Evolutionary conservation across 2,797 vertebrate species (phyloP).

Genomic region (Coilia nasus): DNA sequence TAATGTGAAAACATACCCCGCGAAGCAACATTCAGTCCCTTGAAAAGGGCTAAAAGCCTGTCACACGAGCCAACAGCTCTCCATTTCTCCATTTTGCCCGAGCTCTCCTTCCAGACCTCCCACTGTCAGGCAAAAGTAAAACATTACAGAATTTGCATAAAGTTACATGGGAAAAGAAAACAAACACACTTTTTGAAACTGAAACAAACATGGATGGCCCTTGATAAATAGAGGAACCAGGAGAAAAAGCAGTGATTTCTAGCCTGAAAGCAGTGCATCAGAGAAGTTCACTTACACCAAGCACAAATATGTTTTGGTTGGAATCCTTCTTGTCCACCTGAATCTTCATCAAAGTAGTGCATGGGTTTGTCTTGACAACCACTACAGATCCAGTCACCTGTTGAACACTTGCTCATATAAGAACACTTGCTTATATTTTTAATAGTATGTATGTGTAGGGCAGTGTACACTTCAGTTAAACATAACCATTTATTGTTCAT

Average conservation of each 20-base stretch:
- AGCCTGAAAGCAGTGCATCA: not conserved
- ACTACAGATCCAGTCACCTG: not conserved
- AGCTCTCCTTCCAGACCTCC: slow-evolving; percentile 24
- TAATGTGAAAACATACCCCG: slow-evolving; percentile 46
- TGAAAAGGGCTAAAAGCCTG: slow-evolving; percentile 11
- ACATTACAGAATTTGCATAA: slow-evolving; percentile 61
- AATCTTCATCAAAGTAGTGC: not conserved
- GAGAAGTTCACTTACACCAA: slow-evolving; percentile 15
- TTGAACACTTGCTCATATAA: not conserved
- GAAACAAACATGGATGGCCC: slow-evolving; percentile 60
- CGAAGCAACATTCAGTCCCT: slow-evolving; percentile 31
- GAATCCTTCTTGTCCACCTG: not conserved
- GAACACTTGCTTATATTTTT: not conserved
- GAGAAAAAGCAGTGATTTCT: slow-evolving; percentile 41
- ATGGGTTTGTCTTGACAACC: not conserved
- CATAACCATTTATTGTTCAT: not conserved
- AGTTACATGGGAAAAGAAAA: slow-evolving; percentile 36
- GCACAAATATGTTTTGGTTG: not conserved
- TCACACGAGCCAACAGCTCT: not conserved
- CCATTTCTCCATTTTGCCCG: slow-evolving; percentile 18
- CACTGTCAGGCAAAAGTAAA: slow-evolving; percentile 32
- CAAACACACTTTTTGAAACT: slow-evolving; percentile 54
- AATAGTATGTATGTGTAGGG: not conserved
- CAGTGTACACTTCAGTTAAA: not conserved
- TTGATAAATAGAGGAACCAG: slow-evolving; percentile 56